Evolutionary conservation across 2,797 vertebrate species (phyloP), one percentile per base, ranked within the genome.

Genomic region (Enteromius thamalakanensis): DNA sequence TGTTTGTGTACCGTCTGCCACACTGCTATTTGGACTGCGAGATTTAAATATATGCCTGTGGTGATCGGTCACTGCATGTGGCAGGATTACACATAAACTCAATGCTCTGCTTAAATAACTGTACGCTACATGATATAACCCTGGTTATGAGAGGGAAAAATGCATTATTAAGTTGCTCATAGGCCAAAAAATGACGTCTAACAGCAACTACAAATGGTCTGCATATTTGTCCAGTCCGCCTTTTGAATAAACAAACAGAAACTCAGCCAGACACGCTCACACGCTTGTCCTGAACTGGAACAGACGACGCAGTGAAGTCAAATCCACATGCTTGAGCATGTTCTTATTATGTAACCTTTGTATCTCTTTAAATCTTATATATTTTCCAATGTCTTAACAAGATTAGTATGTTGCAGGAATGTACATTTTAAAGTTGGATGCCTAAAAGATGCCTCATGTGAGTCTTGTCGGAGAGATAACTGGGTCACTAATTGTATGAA

Each of bases 161-260:
- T 84, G 85, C 81, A 85, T 84, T 86, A 83, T 83, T 65, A 26
- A 34, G 67, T 71, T 85, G 85, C 86, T 86, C 88, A 85, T 81
- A 85, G 72, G 47, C 69, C 62, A 32, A 34, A 72, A 69, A 60
- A 40, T 9, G 14, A 82, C 40, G 67, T 53, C 60, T 76, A 60
- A 60, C 58, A 72, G 65, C 75, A 77, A 87, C 80, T 85, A 62
- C 14, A 6, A 26, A 26, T 64, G 32, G 76, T 86, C 85, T 88
- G 83, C 83, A 87, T 86, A 87, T 87, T 87, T 89, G 80, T 86
- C 79, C 42, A 55, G 12, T 81, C 67, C 12, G 19, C 79, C 83
- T 79, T 87, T 86, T 80, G 78, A 87, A 88, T 84, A 89, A 88
- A 87, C 83, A 86, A 10, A 21, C 55, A 60, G 23, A 83, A 65